Evolutionary conservation across 2,113 vertebrate genomes (phyloP).

Genomic region (Pelmatolapia mariae): DNA sequence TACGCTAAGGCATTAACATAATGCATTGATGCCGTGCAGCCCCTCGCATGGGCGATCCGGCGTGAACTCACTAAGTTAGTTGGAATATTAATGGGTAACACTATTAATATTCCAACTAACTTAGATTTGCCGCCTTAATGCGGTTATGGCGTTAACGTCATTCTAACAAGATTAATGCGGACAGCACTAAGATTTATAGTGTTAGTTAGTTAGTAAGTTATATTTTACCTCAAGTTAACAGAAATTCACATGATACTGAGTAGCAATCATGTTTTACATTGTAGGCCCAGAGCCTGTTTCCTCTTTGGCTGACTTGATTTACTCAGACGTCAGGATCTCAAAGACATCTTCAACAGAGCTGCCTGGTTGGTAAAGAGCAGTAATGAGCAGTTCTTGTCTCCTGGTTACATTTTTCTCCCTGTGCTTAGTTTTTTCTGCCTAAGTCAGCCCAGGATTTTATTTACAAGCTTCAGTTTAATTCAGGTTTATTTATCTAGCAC

Average conservation of each 20-base stretch:
- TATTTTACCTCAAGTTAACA: accelerated
- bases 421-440: background rate
- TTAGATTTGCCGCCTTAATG: too few species aligned
- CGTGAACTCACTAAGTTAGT: too few species aligned
- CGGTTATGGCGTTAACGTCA: background rate
- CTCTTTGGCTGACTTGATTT: background rate
- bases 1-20: too few species aligned
- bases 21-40: too few species aligned
- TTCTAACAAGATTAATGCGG: background rate
- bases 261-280: accelerated
- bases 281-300: background rate
- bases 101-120: too few species aligned
- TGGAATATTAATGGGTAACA: too few species aligned
- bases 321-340: background rate
- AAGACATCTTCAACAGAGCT: background rate
- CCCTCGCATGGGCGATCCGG: too few species aligned
- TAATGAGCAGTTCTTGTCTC: background rate
- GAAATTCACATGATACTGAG: accelerated
- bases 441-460: background rate
- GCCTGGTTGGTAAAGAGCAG: background rate
- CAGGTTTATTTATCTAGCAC: background rate
- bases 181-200: too few species aligned
- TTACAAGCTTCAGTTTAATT: background rate
- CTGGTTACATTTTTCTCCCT: background rate
- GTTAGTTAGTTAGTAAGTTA: too few species aligned